Evolutionary conservation across 2,113 vertebrate genomes (phyloP), one percentile per base, ranked within the genome.

Genomic region (Miniopterus natalensis): DNA sequence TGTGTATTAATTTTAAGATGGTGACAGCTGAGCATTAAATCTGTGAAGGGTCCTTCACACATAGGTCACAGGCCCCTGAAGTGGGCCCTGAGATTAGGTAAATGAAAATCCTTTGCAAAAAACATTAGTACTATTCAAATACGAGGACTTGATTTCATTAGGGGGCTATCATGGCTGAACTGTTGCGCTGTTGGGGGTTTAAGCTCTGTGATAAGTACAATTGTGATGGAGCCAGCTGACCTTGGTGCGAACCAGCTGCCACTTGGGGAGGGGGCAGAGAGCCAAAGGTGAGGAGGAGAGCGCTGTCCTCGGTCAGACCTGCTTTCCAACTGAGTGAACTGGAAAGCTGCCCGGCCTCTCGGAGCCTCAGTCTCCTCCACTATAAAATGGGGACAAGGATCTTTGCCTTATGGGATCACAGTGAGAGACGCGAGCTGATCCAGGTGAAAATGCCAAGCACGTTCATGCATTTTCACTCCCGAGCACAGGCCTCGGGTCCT

Each of bases 181-280:
- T 92, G n/a, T 36, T 63, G 17, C 9, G 25, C 68, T 93, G 18
- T 10, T 7, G 73, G 45, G 74, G 25, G 31, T 47, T 17, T 21
- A 51, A 65, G 79, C 23, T 9, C 65, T 53, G 0, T 2, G 3
- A n/a, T 6, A 5, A 18, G 4, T 4, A 47, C 8, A 27, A 18
- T 1, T 21, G 27, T 36, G 18, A 6, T 1, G 1, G 29, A 90
- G 42, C 3, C 51, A 42, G 45, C 10, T 14, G 73, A 40, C 57
- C 23, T 57, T 36, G 79, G 68, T 11, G 8, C 59, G 12, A 40
- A 20, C 40, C 15, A 6, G 47, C 7, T 7, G 7, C 45, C 25
- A 0, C 1, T 2, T 17, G 14, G 17, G 29, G 49, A 31, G n/a
- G 11, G 31, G 31, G 11, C 1, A 0, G 23, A 49, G 14, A 42